A percentile compares a stretch with the other conserved stretches of the same genome.
Conservation (phyloP, 2,888 invertebrate species). For the Orthosia gothica region DNA sequence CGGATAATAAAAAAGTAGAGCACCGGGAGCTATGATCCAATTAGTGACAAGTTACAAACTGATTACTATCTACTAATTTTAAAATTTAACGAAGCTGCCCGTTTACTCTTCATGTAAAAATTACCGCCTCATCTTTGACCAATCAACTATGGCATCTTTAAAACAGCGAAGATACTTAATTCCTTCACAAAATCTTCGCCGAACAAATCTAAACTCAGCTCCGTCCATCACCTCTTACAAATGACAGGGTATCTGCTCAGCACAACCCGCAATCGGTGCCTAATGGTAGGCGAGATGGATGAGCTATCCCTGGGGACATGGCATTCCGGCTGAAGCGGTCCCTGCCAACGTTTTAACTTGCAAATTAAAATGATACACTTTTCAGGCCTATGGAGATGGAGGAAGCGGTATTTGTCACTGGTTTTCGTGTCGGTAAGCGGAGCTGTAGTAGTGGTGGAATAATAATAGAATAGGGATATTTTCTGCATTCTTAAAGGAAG, state of each 20-base stretch:
- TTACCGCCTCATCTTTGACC: neutral
- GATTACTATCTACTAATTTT: neutral
- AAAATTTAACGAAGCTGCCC: neutral
- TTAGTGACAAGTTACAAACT: neutral
- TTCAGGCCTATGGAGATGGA: slow-evolving; percentile 25
- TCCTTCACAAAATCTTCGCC: neutral
- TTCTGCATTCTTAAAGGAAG: neutral
- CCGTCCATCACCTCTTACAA: slow-evolving; percentile 55
- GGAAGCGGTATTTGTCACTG: neutral
- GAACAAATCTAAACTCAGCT: slow-evolving; percentile 18
- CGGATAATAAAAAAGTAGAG: neutral
- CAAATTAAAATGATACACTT: slow-evolving; percentile 64
- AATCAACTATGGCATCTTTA: neutral
- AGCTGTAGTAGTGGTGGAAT: neutral
- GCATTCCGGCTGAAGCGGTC: slow-evolving; percentile 37
- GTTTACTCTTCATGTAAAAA: neutral
- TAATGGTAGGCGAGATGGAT: slow-evolving; percentile 66
- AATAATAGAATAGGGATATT: too few species aligned
- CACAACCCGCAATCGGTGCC: slow-evolving; percentile 54
- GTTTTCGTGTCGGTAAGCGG: neutral
- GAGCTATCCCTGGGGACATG: slow-evolving; percentile 51
- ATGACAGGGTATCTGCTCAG: slow-evolving; percentile 54
- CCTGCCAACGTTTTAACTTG: slow-evolving; percentile 59
- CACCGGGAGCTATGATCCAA: neutral
- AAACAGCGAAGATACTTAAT: neutral